phyloP scores from a whole-genome alignment of 1,140 invertebrate genomes.

The Temnothorax nylanderi region DNA sequence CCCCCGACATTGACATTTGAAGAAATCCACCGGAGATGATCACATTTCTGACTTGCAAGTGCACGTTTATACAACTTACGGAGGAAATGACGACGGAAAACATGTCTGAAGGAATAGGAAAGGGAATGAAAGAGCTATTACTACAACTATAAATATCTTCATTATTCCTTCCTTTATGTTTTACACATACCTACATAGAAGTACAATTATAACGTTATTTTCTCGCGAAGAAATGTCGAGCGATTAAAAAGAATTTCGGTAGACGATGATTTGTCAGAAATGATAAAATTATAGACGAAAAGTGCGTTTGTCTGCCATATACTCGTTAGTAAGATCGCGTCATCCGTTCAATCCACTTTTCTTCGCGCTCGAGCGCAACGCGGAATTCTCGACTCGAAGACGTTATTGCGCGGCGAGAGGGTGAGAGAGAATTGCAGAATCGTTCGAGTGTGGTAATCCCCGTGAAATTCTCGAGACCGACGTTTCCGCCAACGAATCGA shows the following conservation, averaged over 20 bases:
- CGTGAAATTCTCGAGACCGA: conserved; percentile 51
- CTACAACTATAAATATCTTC: background rate
- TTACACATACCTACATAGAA: background rate
- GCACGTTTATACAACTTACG: background rate
- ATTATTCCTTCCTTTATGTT: background rate
- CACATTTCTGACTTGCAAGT: conserved; percentile 32
- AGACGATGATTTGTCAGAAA: background rate
- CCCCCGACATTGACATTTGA: conserved; percentile 47
- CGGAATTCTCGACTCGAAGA: conserved; percentile 14
- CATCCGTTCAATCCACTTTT: conserved; percentile 3
- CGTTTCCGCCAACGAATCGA: conserved; percentile 61
- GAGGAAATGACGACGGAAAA: conserved; percentile 38
- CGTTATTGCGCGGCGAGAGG: conserved; percentile 1
- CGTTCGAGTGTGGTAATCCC: conserved; percentile 49
- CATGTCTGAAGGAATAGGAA: background rate
- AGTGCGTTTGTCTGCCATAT: background rate
- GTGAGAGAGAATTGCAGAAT: conserved; percentile 18
- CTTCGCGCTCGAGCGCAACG: conserved; percentile 3
- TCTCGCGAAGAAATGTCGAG: background rate
- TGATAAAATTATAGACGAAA: background rate
- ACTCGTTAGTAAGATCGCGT: background rate
- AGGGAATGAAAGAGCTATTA: background rate
- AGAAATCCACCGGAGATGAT: conserved; percentile 42
- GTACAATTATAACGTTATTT: background rate
- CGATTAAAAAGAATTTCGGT: background rate